These are phyloP conservation scores for Varanus komodoensis DNA, from an alignment of 2,113 vertebrate genomes.

Conservation along the genomic window DNA sequence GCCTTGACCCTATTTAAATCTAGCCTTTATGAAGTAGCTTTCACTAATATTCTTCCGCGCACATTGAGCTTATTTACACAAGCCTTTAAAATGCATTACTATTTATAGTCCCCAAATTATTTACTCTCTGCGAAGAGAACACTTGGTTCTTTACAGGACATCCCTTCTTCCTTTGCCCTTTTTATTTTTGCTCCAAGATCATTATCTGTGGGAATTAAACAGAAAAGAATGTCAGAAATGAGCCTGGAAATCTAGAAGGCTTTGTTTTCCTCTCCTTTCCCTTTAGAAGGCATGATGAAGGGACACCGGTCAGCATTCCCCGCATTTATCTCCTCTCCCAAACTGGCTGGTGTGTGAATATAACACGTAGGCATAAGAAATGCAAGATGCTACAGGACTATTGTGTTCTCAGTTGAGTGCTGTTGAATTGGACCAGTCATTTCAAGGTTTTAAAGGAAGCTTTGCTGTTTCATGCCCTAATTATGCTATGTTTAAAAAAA, in stretches of 20 bases:
- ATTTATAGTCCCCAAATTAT: slow-evolving; percentile 67
- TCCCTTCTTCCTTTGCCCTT: slow-evolving; percentile 44
- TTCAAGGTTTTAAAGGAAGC: neutral
- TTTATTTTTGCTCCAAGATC: slow-evolving; percentile 46
- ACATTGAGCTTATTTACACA: slow-evolving; percentile 60
- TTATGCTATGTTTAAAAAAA: neutral
- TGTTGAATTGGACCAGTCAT: neutral
- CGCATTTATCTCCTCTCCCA: slow-evolving; percentile 11
- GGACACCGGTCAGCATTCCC: slow-evolving; percentile 11
- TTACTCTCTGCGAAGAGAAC: slow-evolving; percentile 57
- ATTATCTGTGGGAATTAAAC: slow-evolving; percentile 49
- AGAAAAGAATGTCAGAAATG: slow-evolving; percentile 57
- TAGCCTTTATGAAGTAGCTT: neutral
- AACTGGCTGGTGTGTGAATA: neutral
- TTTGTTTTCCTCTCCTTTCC: slow-evolving; percentile 33
- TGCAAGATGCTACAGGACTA: neutral
- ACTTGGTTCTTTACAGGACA: slow-evolving; percentile 40
- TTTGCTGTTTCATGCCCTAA: neutral
- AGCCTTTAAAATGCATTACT: slow-evolving; percentile 65
- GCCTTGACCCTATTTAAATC: neutral
- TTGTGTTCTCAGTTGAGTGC: neutral
- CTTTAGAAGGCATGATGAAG: neutral
- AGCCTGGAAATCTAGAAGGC: slow-evolving; percentile 43
- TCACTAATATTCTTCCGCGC: neutral
- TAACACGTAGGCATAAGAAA: neutral